phyloP scores from a whole-genome alignment of 2,113 vertebrate species.

The Montifringilla adamsi region DNA sequence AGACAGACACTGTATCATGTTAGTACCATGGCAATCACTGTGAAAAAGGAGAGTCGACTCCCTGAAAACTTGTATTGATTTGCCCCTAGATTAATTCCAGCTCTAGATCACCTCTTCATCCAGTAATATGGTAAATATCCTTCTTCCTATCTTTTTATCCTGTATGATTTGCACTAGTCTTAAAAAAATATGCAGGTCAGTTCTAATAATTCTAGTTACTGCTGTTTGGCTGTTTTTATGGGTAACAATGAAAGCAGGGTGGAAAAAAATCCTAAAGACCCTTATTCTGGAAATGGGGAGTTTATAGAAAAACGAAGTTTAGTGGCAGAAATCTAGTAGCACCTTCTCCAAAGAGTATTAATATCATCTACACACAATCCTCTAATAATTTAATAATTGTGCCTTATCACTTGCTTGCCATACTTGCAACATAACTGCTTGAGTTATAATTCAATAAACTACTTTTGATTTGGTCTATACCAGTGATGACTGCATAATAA shows the following conservation, averaged over 20 bases:
- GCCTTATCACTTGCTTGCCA: accelerated
- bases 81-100: not conserved
- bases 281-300: not conserved
- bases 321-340: not conserved
- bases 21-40: not conserved
- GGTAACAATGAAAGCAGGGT: not conserved
- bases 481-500: not conserved
- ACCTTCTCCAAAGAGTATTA: not conserved
- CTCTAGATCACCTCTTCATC: not conserved
- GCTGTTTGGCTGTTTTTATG: not conserved
- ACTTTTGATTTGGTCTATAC: not conserved
- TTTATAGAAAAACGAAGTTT: not conserved
- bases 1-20: not conserved
- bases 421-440: not conserved
- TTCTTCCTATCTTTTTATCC: not conserved
- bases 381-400: not conserved
- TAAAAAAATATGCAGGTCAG: not conserved
- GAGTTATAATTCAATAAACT: not conserved
- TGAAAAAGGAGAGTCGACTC: not conserved
- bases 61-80: not conserved
- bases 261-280: not conserved
- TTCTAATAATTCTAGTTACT: not conserved
- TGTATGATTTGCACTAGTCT: not conserved
- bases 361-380: not conserved
- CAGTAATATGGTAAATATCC: not conserved